Evolutionary conservation across 2,888 invertebrate species (phyloP), one percentile per base, ranked within the genome.

Genomic region (Callosobruchus maculatus): DNA sequence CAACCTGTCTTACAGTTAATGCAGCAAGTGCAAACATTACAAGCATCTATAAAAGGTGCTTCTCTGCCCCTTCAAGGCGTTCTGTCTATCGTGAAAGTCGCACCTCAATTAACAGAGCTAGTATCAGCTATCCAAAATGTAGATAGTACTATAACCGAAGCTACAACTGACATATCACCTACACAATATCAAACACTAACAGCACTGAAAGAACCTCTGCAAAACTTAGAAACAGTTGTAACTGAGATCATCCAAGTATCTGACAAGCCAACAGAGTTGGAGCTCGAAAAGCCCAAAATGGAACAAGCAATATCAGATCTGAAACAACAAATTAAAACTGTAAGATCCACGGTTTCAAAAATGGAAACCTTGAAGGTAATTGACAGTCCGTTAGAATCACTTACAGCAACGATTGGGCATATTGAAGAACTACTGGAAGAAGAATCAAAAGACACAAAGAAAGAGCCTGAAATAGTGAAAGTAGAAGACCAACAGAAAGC

Each of bases 171-270:
- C 69, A 72, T 76, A 5, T 66, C 71, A 21, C 20, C 22, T n/a
- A 70, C 68, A 71, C 70, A 76, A 70, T n/a, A 20, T 22, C 70
- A 73, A 31, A 71, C 72, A 20, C 72, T 80, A 26, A 73, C 76
- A 30, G 49, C 71, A 30, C 49, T 81, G 7, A 72, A 73, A 22
- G 72, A 76, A 68, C 81, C 81, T 5, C 71, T 83, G 22, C 74
- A 79, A 76, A 78, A 77, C 74, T 70, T 83, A 22, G 71, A 76
- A 71, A 77, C 76, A 22, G 22, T 77, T 21, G n/a, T 72, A 1
- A 77, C 78, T 68, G 75, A 80, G 71, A 77, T 75, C 21, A 76
- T 77, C 71, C 75, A 78, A 21, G 71, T 49, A 21, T 68, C 79
- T 21, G 67, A 74, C 30, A 78, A 77, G 74, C 76, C 74, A 71